A percentile compares a stretch with the other conserved stretches of the same genome.
Evolutionary conservation across 1,140 invertebrate genomes (phyloP).

Genomic region (Eurosta solidaginis): DNA sequence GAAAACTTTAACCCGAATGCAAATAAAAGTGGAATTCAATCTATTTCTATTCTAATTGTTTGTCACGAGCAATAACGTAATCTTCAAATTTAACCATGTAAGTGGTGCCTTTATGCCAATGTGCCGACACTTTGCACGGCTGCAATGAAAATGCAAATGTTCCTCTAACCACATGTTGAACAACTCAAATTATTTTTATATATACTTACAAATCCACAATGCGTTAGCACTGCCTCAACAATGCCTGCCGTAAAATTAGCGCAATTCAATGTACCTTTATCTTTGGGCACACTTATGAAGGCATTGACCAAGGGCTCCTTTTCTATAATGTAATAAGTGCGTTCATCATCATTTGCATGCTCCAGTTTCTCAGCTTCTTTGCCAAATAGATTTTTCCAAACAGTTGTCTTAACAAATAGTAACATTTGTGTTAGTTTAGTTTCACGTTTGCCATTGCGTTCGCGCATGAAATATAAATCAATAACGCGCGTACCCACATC

Average conservation of each 20-base stretch:
- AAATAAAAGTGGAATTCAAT: constrained; percentile 10
- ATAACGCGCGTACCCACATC: constrained; percentile 93
- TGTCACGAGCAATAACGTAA: constrained; percentile 89
- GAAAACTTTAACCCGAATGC: background rate
- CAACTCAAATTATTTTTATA: background rate
- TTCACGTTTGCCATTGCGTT: constrained; percentile 92
- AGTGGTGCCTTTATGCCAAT: constrained; percentile 99
- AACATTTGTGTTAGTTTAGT: constrained; percentile 94
- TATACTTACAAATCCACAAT: constrained; percentile 91
- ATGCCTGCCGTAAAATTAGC: constrained; percentile 98
- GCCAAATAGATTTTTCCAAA: constrained; percentile 98
- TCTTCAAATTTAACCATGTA: constrained; percentile 99
- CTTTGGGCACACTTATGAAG: constrained; percentile 97
- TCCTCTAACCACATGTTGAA: background rate
- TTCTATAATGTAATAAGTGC: constrained; percentile 98
- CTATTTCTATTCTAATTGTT: constrained; percentile 87
- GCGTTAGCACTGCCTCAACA: constrained; percentile 90
- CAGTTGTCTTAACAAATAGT: constrained; percentile 91
- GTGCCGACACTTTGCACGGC: constrained; percentile 94
- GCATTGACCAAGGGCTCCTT: constrained; percentile 95
- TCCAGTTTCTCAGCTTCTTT: constrained; percentile 98
- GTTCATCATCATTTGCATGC: constrained; percentile 97
- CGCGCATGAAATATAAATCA: constrained; percentile 91
- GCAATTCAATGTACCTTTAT: constrained; percentile 96
- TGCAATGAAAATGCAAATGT: constrained; percentile 56